Conservation (phyloP, 2,797 vertebrate genomes). For the Anniella stebbinsi region DNA sequence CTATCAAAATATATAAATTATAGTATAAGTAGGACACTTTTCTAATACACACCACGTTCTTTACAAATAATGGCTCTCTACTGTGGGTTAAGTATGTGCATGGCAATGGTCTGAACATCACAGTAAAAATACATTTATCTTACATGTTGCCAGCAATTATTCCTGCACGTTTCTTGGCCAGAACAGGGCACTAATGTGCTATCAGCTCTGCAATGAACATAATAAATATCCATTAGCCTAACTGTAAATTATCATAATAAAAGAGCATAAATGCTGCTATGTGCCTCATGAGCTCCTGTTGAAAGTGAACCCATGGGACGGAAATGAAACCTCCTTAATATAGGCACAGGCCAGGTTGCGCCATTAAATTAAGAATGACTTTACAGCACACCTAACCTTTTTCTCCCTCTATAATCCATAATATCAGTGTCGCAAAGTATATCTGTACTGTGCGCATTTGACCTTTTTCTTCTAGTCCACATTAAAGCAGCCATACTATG, state of each 20-base stretch:
- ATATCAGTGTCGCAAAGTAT: conserved; percentile 25
- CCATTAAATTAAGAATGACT: conserved; percentile 50
- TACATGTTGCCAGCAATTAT: not conserved
- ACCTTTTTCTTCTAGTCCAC: not conserved
- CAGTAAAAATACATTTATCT: conserved; percentile 12
- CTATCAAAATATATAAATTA: not conserved
- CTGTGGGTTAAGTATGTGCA: not conserved
- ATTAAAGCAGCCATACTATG: not conserved
- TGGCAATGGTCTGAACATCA: not conserved
- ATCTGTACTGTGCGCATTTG: not conserved
- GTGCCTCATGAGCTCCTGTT: conserved; percentile 12
- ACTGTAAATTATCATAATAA: conserved; percentile 38
- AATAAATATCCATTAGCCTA: conserved; percentile 17
- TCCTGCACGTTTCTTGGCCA: not conserved
- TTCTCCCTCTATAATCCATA: conserved; percentile 47
- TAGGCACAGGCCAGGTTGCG: conserved; percentile 17
- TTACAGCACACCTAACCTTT: conserved; percentile 54
- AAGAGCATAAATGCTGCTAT: conserved; percentile 14
- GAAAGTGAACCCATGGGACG: conserved; percentile 37
- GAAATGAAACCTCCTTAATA: conserved; percentile 31
- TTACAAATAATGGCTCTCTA: not conserved
- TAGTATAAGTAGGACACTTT: not conserved
- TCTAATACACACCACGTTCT: not conserved
- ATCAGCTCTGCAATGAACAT: conserved; percentile 7
- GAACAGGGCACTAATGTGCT: not conserved